These are phyloP conservation scores for Leptopilina myrica DNA, from an alignment of 2,888 invertebrate species.

Conservation along the genomic window DNA sequence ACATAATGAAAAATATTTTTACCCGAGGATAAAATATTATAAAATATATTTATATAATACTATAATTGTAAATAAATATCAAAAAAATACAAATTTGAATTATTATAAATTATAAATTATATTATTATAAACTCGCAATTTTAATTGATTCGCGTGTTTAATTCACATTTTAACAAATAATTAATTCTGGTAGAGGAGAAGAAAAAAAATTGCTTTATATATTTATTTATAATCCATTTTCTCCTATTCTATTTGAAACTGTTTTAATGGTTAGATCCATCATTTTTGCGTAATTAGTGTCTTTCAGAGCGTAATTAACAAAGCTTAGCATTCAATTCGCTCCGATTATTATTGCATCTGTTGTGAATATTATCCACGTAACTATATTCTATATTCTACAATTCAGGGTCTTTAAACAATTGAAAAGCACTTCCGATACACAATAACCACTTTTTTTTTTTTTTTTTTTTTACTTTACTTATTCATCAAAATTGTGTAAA, in stretches of 20 bases:
- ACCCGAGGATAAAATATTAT: too few relatives aligned
- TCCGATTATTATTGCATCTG: conserved; percentile 26
- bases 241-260: neutral
- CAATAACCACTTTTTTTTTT: neutral
- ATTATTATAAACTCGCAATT: too few relatives aligned
- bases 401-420: conserved; percentile 36
- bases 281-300: conserved; percentile 2
- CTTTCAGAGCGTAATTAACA: conserved; percentile 9
- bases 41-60: too few relatives aligned
- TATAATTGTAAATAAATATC: too few relatives aligned
- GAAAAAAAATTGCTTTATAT: too few relatives aligned
- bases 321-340: conserved; percentile 16
- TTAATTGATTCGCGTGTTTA: neutral
- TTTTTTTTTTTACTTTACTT: too few relatives aligned
- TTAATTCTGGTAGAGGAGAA: neutral
- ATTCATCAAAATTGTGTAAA: too few relatives aligned
- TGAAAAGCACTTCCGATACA: conserved; percentile 23
- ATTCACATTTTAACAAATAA: neutral
- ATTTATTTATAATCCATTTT: neutral
- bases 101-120: too few relatives aligned
- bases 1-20: too few relatives aligned
- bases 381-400: conserved; percentile 17
- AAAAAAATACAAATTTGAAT: too few relatives aligned
- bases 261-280: conserved; percentile 19
- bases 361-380: neutral